These are phyloP conservation scores for Itoplectis maculator DNA, from an alignment of 2,888 invertebrate species.

Conservation along the genomic window DNA sequence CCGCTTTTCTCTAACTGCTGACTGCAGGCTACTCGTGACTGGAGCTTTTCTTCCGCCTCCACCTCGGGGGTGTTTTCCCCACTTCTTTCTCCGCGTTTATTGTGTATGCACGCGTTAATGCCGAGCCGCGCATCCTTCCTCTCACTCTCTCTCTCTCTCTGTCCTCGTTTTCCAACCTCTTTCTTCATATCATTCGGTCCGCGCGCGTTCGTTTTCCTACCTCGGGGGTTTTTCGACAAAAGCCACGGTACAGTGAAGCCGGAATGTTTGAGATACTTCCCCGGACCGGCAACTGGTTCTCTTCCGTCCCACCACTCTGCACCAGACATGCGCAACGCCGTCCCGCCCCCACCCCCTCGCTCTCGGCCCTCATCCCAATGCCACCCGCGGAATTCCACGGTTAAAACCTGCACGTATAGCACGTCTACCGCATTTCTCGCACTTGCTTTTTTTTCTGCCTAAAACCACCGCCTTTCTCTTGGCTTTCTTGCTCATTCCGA, in stretches of 20 bases:
- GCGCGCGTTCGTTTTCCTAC: slow-evolving; percentile 47
- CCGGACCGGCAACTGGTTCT: slow-evolving; percentile 63
- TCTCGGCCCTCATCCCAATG: slow-evolving; percentile 46
- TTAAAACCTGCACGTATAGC: not conserved
- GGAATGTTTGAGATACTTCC: slow-evolving; percentile 48
- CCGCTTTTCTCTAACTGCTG: slow-evolving; percentile 28
- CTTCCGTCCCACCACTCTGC: slow-evolving; percentile 49
- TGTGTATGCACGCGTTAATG: slow-evolving; percentile 56
- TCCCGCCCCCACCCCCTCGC: not conserved
- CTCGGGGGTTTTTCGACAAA: slow-evolving; percentile 42
- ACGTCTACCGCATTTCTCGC: slow-evolving; percentile 24
- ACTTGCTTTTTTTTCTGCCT: slow-evolving; percentile 43
- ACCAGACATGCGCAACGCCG: slow-evolving; percentile 42
- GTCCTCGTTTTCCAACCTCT: slow-evolving; percentile 1
- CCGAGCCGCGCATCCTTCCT: slow-evolving; percentile 40
- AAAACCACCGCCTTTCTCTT: slow-evolving; percentile 4
- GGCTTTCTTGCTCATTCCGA: slow-evolving; percentile 10
- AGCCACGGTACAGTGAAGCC: slow-evolving; percentile 35
- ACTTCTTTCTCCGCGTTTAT: slow-evolving; percentile 42
- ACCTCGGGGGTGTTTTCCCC: slow-evolving; percentile 41
- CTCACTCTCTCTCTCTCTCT: too few relatives aligned
- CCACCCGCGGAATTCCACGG: slow-evolving; percentile 50
- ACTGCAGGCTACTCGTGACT: slow-evolving; percentile 26
- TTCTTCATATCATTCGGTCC: slow-evolving; percentile 26
- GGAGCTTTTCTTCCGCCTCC: slow-evolving; percentile 53